Base-by-base conservation (phyloP, 1,140 invertebrate genomes). In the Solenopsis fugax region DNA sequence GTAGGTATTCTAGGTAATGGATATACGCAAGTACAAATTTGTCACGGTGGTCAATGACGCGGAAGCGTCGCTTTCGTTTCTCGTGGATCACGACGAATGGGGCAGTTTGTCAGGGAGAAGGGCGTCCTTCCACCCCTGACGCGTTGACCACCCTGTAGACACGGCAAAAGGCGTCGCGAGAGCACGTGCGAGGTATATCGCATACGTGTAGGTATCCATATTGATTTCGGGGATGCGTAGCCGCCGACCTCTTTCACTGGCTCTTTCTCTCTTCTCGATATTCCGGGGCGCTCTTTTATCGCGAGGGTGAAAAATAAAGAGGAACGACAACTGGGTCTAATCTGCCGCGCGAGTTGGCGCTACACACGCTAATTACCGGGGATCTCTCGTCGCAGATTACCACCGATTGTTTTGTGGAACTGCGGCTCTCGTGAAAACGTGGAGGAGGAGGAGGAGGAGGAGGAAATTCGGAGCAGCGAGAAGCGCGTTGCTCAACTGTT, bases 221-320 rank as follows among this genome's bases (percentile, higher is more conserved):
- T 88, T 88, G 87, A 88, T 88, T 86, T 86, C 48, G 80, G 50
- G 80, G 86, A 75, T 73, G 71, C 86, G 81, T 86, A 80, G 84
- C 45, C 76, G 58, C 56, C 75, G 80, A 78, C 82, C 69, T 81
- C 45, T 85, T 50, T 50, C 82, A 48, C 34, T 69, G 21, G n/a
- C 16, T 69, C 50, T 54, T 34, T 56, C 52, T 16, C 37, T 34
- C 56, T 56, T 7, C 18, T 4, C 5, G 52, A 29, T 75, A 73
- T 84, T 91, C 89, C 85, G 87, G 81, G 34, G 45, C 84, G 60
- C 72, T 80, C 88, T 87, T 88, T 87, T 85, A 78, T 81, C 71
- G 24, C 86, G 50, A 34, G 45, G 65, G 73, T 73, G 24, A 85
- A 69, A 48, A 87, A 75, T 62, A 50, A 84, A 84, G 80, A 84